phyloP scores from a whole-genome alignment of 2,797 vertebrate species.

The Clamator glandarius region DNA sequence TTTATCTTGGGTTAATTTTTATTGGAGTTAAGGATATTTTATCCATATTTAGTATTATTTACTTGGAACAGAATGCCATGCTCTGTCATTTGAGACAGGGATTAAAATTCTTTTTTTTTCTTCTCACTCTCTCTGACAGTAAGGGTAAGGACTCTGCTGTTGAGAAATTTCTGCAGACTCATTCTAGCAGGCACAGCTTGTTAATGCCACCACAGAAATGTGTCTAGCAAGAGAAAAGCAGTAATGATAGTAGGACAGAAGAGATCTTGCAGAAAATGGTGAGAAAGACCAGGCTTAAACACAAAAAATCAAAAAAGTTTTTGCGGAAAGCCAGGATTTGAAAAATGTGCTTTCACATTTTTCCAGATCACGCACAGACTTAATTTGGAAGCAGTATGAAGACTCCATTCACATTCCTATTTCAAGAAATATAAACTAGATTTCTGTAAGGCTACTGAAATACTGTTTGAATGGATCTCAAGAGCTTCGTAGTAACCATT shows the following conservation, averaged over 20 bases:
- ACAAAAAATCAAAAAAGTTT: background rate
- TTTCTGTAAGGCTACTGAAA: background rate
- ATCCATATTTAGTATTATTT: background rate
- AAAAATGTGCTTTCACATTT: background rate
- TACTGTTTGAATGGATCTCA: background rate
- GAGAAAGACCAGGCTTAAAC: background rate
- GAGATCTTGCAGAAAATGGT: background rate
- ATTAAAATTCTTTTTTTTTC: background rate
- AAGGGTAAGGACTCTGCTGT: background rate
- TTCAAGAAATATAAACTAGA: background rate
- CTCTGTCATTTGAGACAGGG: background rate
- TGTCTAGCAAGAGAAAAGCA: background rate
- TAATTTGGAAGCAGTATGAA: background rate
- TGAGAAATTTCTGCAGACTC: slow-evolving; percentile 48
- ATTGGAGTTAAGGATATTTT: background rate
- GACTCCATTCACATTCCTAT: background rate
- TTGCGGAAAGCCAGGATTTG: background rate
- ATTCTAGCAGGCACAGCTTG: slow-evolving; percentile 21
- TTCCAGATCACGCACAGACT: background rate
- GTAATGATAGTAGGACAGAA: background rate
- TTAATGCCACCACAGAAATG: slow-evolving; percentile 13
- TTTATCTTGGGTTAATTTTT: background rate
- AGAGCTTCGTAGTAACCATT: background rate
- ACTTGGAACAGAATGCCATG: background rate
- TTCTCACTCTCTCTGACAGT: background rate